A percentile compares a stretch with the other conserved stretches of the same genome.
phyloP scores from a whole-genome alignment of 2,888 invertebrate species.

The Dilophus febrilis region DNA sequence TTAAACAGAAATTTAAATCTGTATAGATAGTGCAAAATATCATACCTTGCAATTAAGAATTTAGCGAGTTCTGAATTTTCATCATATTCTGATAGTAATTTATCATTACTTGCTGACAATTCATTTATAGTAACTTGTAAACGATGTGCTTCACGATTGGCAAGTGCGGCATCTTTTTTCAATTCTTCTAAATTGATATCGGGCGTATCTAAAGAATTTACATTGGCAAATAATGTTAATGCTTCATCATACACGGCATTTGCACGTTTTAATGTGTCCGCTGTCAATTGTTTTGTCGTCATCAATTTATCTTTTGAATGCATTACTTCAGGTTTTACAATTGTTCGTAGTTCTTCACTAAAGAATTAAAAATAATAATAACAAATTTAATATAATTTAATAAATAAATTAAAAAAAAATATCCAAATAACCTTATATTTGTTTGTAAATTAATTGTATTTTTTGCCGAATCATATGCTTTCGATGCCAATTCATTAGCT shows the following conservation, averaged over 20 bases:
- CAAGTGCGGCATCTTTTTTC: slow-evolving; percentile 43
- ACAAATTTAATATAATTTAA: slow-evolving; percentile 7
- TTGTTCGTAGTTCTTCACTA: slow-evolving; percentile 46
- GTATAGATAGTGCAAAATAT: too few species aligned
- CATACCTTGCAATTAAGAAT: slow-evolving; percentile 37
- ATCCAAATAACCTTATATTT: slow-evolving; percentile 43
- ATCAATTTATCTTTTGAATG: slow-evolving; percentile 52
- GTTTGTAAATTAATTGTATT: slow-evolving; percentile 59
- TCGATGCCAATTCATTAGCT: slow-evolving; percentile 64
- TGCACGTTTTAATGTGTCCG: slow-evolving; percentile 56
- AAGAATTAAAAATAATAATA: neutral
- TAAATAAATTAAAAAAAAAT: too few species aligned
- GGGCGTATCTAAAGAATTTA: slow-evolving; percentile 61
- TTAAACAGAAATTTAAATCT: neutral
- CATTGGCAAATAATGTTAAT: slow-evolving; percentile 59
- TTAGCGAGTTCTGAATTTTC: slow-evolving; percentile 47
- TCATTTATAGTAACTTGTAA: slow-evolving; percentile 18
- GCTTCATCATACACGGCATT: slow-evolving; percentile 67
- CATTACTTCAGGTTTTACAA: slow-evolving; percentile 45
- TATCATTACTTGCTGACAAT: slow-evolving; percentile 28
- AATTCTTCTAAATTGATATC: slow-evolving; percentile 54
- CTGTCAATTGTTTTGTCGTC: slow-evolving; percentile 50
- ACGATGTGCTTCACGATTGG: slow-evolving; percentile 40
- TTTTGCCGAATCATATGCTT: slow-evolving; percentile 65
- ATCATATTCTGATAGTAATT: slow-evolving; percentile 42